Base-by-base conservation (phyloP, 2,113 vertebrate genomes). In the Falcunculus frontatus region DNA sequence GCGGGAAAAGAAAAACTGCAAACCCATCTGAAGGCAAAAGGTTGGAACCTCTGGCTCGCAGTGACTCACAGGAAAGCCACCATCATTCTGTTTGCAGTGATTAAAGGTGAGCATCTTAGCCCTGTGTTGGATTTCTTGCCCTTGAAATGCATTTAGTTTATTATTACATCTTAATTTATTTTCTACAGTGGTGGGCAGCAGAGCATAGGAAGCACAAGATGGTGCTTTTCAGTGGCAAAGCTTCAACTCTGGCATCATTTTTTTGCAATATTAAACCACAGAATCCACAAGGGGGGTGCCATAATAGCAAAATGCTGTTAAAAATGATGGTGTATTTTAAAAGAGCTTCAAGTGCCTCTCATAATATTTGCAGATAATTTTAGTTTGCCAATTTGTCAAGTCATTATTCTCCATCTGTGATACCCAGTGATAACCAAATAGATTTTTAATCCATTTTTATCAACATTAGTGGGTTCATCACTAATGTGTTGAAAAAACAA, bases 361-460 rank as follows among this genome's bases (percentile, higher is more conserved):
- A 44, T 78, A 87, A 90, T 86, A 82, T 89, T 94, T 96, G 85
- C 84, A 89, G 95, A 67, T 93, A 91, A 95, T 95, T 74, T 94
- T 70, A 77, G 47, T 91, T 91, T 90, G 68, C 52, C 87, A 69
- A 29, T 94, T 96, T 95, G 59, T 92, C 53, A 82, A 88, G 72
- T 84, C 44, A 73, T 93, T 87, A 79, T 88, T 90, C 85, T 83
- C 81, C 84, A 88, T 91, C 87, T 95, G 84, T 80, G 91, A 56
- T 70, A 89, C 32, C 44, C 69, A 42, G 57, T 60, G 81, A 77
- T 78, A 92, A 88, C 75, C 75, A 89, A 75, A 68, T 63, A 90
- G 62, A 73, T 49, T 84, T 95, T 86, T 32, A 68, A 68, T 79
- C 79, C 7, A 11, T 83, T 94, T 95, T 91, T 72, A 46, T 77